phyloP scores from a whole-genome alignment of 1,140 invertebrate species.

The Episyrphus balteatus region DNA sequence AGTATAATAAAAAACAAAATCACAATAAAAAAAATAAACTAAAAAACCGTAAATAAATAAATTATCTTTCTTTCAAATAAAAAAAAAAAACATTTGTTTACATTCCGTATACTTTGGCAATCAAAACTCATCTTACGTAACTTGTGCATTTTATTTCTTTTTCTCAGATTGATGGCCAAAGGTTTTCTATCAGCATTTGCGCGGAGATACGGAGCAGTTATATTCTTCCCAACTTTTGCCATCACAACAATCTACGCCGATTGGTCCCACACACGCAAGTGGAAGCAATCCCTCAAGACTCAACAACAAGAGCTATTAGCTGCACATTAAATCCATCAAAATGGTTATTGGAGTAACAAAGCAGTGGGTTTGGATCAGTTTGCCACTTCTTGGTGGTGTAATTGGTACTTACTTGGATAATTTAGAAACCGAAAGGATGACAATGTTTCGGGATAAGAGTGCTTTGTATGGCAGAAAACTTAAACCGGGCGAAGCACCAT shows the following conservation, averaged over 20 bases:
- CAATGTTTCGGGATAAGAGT: conserved; percentile 63
- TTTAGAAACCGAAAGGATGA: conserved; percentile 56
- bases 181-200: no score
- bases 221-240: conserved; percentile 50
- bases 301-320: conserved; percentile 31
- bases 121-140: no score
- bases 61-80: no score
- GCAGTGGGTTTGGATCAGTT: conserved; percentile 30
- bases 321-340: conserved; percentile 16
- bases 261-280: conserved; percentile 54
- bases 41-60: no score
- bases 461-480: conserved; percentile 54
- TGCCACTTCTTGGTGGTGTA: conserved; percentile 44
- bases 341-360: conserved; percentile 42
- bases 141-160: no score
- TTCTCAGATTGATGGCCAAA: no score
- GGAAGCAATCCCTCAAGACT: conserved; percentile 41
- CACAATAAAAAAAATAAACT: no score
- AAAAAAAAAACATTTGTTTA: no score
- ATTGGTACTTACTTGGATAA: conserved; percentile 54
- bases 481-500: conserved; percentile 52
- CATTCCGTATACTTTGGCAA: no score
- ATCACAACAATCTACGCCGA: conserved; percentile 51
- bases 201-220: conserved; percentile 46
- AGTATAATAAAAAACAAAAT: no score